These are phyloP conservation scores for Pantelozetes paolii DNA, from an alignment of 2,888 invertebrate genomes.

Conservation along the genomic window DNA sequence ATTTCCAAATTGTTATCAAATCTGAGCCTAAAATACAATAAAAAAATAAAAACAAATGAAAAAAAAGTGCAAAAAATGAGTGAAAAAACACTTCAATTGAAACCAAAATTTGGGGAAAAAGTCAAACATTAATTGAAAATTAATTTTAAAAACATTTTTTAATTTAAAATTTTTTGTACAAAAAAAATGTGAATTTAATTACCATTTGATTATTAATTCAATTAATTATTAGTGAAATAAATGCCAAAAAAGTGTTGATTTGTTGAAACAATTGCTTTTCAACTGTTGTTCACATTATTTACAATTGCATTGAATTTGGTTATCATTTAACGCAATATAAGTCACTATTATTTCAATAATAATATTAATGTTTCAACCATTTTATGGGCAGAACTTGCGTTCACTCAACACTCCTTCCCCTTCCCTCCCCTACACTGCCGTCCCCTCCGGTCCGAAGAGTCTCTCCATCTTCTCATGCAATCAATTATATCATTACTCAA, in stretches of 20 bases:
- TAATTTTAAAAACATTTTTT: too few species aligned
- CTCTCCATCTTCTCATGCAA: conserved; percentile 32
- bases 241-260: not conserved
- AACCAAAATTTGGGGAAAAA: not conserved
- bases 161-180: not conserved
- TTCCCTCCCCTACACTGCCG: not conserved
- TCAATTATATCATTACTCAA: not conserved
- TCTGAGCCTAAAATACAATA: not conserved
- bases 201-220: conserved; percentile 14
- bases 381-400: conserved; percentile 30
- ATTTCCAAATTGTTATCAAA: not conserved
- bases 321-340: not conserved
- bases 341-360: not conserved
- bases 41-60: not conserved
- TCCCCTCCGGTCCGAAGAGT: too few species aligned
- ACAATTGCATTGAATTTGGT: not conserved
- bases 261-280: not conserved
- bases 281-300: not conserved
- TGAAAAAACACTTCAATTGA: too few species aligned
- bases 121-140: not conserved
- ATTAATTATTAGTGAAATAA: conserved; percentile 2
- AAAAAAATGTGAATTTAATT: conserved; percentile 11
- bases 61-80: too few species aligned
- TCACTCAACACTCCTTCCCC: not conserved
- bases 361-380: conserved; percentile 36